Evolutionary conservation across 1,140 invertebrate species (phyloP).

Genomic region (Drosophila bocki): DNA sequence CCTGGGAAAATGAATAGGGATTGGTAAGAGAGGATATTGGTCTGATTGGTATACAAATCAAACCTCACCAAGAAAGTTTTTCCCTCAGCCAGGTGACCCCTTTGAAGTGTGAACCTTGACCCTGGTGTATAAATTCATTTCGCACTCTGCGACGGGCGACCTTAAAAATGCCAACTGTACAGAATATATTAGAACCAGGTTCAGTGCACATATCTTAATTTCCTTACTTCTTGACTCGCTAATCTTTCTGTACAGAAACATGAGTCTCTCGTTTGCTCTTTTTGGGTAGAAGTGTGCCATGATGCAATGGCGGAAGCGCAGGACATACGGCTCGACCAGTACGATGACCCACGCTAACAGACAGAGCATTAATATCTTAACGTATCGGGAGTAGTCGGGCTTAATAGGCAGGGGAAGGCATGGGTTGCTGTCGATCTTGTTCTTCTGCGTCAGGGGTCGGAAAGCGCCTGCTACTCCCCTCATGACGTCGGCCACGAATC

Average conservation of each 20-base stretch:
- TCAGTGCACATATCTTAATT: neutral
- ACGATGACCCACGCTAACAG: conserved; percentile 89
- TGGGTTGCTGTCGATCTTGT: conserved; percentile 86
- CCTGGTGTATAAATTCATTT: conserved; percentile 86
- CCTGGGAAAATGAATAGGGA: conserved; percentile 26
- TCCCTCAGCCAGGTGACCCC: conserved; percentile 85
- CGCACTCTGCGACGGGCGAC: conserved; percentile 89
- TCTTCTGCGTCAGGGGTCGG: conserved; percentile 86
- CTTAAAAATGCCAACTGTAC: conserved; percentile 87
- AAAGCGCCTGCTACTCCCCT: conserved; percentile 87
- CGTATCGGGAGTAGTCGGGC: conserved; percentile 88
- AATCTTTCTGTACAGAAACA: conserved; percentile 94
- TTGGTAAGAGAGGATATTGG: neutral
- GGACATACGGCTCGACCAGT: conserved; percentile 91
- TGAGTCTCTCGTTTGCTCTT: conserved; percentile 89
- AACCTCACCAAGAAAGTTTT: conserved; percentile 48
- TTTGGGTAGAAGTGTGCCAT: conserved; percentile 91
- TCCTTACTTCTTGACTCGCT: conserved; percentile 87
- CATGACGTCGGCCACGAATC: conserved; percentile 88
- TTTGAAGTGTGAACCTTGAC: conserved; percentile 83
- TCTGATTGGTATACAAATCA: neutral
- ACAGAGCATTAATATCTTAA: conserved; percentile 88
- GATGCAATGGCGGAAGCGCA: conserved; percentile 91
- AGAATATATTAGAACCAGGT: neutral
- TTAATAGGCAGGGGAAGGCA: conserved; percentile 89